phyloP scores from a whole-genome alignment of 2,888 invertebrate genomes.

The Sphaeridia pumilis region DNA sequence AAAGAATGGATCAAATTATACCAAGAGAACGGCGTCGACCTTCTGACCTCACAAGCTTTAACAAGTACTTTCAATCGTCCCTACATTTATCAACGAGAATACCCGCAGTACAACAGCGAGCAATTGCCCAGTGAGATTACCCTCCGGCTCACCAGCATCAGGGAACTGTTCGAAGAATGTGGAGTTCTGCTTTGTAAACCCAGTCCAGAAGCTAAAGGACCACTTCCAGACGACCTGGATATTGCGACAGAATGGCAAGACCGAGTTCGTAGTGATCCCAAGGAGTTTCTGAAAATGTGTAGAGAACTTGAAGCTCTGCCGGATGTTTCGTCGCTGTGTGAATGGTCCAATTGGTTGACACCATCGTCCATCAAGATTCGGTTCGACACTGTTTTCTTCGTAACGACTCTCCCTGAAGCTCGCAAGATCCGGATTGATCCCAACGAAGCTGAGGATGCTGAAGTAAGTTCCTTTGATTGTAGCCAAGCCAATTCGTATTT shows the following conservation, averaged over 20 bases:
- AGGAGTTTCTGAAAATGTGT: constrained; percentile 57
- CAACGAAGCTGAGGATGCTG: constrained; percentile 48
- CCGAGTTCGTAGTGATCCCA: constrained; percentile 51
- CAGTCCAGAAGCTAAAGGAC: neutral
- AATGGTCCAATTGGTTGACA: constrained; percentile 75
- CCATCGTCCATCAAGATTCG: constrained; percentile 48
- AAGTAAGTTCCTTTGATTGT: constrained; percentile 42
- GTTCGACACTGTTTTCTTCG: constrained; percentile 62
- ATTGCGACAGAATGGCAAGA: constrained; percentile 55
- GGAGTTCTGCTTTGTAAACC: constrained; percentile 59
- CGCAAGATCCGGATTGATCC: constrained; percentile 46
- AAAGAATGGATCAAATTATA: constrained; percentile 58
- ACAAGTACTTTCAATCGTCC: constrained; percentile 7
- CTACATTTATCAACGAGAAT: constrained; percentile 18
- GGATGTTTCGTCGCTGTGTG: constrained; percentile 62
- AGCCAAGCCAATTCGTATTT: no score
- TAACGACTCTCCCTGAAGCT: constrained; percentile 48
- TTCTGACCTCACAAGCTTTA: constrained; percentile 7
- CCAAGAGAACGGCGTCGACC: constrained; percentile 27
- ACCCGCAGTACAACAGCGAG: constrained; percentile 15
- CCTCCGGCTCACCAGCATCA: constrained; percentile 67
- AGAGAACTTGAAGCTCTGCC: constrained; percentile 57
- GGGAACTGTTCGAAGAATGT: constrained; percentile 84
- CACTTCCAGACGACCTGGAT: constrained; percentile 46
- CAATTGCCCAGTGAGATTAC: constrained; percentile 48